Evolutionary conservation across 2,888 invertebrate species (phyloP).

Genomic region (Dysmachus trigonus): DNA sequence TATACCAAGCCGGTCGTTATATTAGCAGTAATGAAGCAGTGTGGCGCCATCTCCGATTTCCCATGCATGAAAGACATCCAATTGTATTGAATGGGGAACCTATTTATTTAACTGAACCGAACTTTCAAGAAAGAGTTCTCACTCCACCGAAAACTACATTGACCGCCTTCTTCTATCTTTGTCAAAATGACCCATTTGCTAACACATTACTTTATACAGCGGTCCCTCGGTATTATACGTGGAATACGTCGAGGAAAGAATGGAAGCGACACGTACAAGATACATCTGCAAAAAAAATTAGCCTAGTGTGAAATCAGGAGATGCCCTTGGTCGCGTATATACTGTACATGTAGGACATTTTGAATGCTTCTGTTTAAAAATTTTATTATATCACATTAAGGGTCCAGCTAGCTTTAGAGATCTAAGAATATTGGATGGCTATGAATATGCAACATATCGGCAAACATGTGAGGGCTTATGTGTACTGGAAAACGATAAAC

Average conservation of each 20-base stretch:
- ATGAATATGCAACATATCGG: background rate
- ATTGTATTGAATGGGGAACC: slow-evolving; percentile 49
- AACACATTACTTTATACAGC: slow-evolving; percentile 57
- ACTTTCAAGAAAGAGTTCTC: no score
- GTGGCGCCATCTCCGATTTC: background rate
- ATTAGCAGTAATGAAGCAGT: slow-evolving; percentile 50
- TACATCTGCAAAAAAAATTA: background rate
- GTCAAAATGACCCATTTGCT: slow-evolving; percentile 57
- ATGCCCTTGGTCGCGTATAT: no score
- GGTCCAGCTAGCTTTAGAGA: background rate
- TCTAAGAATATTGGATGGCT: background rate
- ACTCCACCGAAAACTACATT: slow-evolving; percentile 52
- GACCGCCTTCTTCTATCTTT: slow-evolving; percentile 57
- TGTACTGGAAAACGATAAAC: background rate
- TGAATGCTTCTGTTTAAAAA: background rate
- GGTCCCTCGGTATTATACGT: slow-evolving; percentile 54
- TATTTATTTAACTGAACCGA: slow-evolving; percentile 54
- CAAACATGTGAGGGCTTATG: background rate
- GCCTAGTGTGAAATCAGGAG: background rate
- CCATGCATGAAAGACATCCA: background rate
- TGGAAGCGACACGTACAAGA: slow-evolving; percentile 24
- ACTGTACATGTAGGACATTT: no score
- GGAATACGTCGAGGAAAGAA: slow-evolving; percentile 50
- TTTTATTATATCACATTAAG: background rate
- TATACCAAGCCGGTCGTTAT: slow-evolving; percentile 52